A percentile compares a stretch with the other conserved stretches of the same genome.
These are phyloP conservation scores for Euura saliciscinereae DNA, from an alignment of 1,140 invertebrate species.

Conservation along the genomic window DNA sequence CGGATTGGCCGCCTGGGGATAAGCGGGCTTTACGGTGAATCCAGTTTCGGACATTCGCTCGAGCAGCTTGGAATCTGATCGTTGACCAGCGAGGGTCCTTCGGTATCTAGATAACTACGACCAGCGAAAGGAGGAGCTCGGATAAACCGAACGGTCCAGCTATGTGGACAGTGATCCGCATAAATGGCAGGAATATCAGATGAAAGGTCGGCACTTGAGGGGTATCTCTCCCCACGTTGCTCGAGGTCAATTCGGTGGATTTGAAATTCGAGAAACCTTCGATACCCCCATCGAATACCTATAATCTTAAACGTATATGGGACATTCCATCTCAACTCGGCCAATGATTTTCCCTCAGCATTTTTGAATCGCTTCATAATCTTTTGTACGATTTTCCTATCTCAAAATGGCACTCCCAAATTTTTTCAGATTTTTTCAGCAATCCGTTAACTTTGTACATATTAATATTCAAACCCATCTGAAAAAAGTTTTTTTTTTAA, in stretches of 20 bases:
- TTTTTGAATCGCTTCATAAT: no score
- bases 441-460: no score
- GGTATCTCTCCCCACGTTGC: not conserved
- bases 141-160: not conserved
- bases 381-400: no score
- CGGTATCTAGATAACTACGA: not conserved
- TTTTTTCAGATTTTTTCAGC: no score
- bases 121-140: not conserved
- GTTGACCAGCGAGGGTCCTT: not conserved
- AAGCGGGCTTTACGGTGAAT: not conserved
- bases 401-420: no score
- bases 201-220: not conserved
- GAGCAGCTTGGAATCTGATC: constrained; percentile 1
- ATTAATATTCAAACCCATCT: no score
- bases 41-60: not conserved
- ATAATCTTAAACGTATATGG: not conserved
- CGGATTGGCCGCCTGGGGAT: not conserved
- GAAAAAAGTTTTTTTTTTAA: no score
- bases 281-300: not conserved
- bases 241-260: not conserved
- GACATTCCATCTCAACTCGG: no score
- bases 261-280: not conserved
- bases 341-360: no score
- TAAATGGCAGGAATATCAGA: constrained; percentile 5
- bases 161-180: constrained; percentile 4